Evolutionary conservation across 2,797 vertebrate species (phyloP).

Genomic region (Anabacerthia variegaticeps): DNA sequence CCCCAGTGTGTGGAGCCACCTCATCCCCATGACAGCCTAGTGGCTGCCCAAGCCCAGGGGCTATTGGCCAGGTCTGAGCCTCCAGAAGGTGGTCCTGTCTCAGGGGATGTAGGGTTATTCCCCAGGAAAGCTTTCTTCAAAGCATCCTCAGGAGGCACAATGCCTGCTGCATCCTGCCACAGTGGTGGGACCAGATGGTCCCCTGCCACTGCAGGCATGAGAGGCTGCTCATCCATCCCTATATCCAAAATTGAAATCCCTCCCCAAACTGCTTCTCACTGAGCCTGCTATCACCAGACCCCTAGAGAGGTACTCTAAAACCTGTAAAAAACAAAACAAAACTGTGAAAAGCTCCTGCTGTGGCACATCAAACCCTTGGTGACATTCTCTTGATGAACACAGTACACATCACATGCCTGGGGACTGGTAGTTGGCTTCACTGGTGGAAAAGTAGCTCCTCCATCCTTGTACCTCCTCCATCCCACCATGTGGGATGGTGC

Average conservation of each 20-base stretch:
- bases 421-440: neutral
- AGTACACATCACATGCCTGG: neutral
- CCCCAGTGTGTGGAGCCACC: rapidly evolving
- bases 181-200: neutral
- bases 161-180: neutral
- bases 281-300: neutral
- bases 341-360: neutral
- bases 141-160: neutral
- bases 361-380: neutral
- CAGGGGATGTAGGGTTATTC: neutral
- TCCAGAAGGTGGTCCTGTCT: neutral
- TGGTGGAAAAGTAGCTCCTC: neutral
- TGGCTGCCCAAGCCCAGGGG: rapidly evolving
- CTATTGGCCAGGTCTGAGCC: neutral
- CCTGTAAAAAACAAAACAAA: neutral
- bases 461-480: neutral
- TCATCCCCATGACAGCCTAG: neutral
- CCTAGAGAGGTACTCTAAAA: neutral
- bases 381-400: neutral
- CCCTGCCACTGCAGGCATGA: neutral
- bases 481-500: neutral
- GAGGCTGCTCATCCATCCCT: neutral
- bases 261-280: neutral
- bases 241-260: neutral
- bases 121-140: neutral